phyloP scores from a whole-genome alignment of 1,140 invertebrate species.

The Ditylenchus dipsaci region DNA sequence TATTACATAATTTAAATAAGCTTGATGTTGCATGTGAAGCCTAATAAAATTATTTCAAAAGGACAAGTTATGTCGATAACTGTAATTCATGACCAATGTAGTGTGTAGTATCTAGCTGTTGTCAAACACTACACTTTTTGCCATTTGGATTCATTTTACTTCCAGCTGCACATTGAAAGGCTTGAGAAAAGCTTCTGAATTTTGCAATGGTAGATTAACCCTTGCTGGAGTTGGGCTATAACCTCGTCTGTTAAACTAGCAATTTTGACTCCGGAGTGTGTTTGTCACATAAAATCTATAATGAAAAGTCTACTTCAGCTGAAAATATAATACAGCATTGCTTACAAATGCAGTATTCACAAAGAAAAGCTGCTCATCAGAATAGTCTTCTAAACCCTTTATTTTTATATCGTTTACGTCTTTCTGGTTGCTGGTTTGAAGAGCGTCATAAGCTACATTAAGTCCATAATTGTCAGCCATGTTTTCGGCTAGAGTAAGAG shows the following conservation, averaged over 20 bases:
- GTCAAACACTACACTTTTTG: no score
- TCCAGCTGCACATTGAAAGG: neutral
- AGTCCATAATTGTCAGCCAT: neutral
- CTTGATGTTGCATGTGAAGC: no score
- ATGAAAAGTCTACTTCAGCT: no score
- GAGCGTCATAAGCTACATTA: neutral
- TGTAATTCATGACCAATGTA: no score
- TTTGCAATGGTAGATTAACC: neutral
- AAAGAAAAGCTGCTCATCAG: neutral
- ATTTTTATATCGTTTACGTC: neutral
- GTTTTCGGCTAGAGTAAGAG: neutral
- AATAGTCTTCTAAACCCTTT: neutral
- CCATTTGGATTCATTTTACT: neutral
- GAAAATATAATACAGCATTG: no score
- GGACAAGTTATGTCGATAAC: no score
- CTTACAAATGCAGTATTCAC: neutral
- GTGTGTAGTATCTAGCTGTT: no score
- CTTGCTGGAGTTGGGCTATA: neutral
- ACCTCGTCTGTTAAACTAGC: no score
- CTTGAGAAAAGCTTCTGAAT: neutral
- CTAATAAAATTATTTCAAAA: no score
- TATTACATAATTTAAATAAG: no score
- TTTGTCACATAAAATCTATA: no score
- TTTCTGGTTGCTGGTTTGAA: neutral
- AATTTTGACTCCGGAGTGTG: no score